These are phyloP conservation scores for Phalacrocorax pelagicus DNA, from an alignment of 2,113 vertebrate species.

Conservation along the genomic window DNA sequence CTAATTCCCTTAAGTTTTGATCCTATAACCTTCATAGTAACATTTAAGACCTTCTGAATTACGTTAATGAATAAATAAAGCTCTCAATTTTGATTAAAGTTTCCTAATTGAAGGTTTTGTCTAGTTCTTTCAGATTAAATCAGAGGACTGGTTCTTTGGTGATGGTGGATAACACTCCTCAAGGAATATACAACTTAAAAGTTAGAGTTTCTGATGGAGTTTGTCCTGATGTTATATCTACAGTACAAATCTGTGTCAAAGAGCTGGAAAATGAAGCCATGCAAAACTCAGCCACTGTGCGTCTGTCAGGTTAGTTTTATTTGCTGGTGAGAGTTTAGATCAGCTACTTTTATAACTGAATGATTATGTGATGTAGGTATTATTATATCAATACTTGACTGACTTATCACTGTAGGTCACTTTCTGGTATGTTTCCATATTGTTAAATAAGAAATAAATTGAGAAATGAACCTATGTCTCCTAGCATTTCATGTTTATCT, in stretches of 20 bases:
- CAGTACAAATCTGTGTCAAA: conserved; percentile 79
- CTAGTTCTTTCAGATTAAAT: conserved; percentile 86
- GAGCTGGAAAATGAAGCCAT: conserved; percentile 83
- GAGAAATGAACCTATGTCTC: not conserved
- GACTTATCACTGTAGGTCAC: not conserved
- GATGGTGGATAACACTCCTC: conserved; percentile 82
- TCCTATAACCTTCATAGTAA: not conserved
- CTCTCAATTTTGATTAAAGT: not conserved
- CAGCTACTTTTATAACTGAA: not conserved
- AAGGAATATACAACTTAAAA: conserved; percentile 81
- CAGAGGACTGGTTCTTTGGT: conserved; percentile 85
- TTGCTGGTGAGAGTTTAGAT: not conserved
- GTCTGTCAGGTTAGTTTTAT: conserved; percentile 79
- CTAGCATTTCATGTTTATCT: not conserved
- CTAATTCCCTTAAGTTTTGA: not conserved
- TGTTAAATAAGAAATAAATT: not conserved
- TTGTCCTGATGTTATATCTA: conserved; percentile 86
- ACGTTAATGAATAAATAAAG: not conserved
- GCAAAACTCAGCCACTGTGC: conserved; percentile 82
- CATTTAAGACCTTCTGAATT: not conserved
- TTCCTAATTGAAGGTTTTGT: not conserved
- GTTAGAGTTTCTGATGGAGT: conserved; percentile 86
- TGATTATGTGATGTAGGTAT: not conserved
- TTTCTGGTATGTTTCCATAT: not conserved
- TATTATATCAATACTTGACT: not conserved